These are phyloP conservation scores for Frieseomelitta varia DNA, from an alignment of 1,140 invertebrate genomes.

Conservation along the genomic window DNA sequence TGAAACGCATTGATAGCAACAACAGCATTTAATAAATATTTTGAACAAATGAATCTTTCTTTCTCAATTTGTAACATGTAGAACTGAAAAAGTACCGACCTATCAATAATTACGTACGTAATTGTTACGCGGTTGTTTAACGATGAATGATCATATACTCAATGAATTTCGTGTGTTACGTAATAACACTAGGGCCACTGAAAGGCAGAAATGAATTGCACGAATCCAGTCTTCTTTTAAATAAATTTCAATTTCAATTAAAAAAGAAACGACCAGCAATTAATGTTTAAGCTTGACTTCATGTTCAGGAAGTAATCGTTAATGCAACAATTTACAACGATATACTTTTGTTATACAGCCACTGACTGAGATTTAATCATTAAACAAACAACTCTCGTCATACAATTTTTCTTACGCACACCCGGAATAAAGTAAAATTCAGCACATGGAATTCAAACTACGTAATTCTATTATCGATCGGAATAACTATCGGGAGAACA, in stretches of 20 bases:
- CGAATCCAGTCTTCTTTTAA: too few relatives aligned
- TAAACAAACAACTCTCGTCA: not conserved
- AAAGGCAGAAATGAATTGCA: not conserved
- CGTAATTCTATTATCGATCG: not conserved
- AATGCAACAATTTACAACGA: not conserved
- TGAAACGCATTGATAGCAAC: not conserved
- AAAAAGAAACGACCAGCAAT: too few relatives aligned
- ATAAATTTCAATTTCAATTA: too few relatives aligned
- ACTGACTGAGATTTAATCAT: too few relatives aligned
- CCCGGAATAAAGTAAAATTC: not conserved
- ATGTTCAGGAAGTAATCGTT: conserved; percentile 18
- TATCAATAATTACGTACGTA: not conserved
- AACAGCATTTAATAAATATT: not conserved
- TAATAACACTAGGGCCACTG: not conserved
- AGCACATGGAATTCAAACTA: not conserved
- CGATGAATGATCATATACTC: not conserved
- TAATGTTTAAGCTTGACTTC: too few relatives aligned
- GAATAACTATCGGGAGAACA: not conserved
- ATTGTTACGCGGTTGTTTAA: not conserved
- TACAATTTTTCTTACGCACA: not conserved
- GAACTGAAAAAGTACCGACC: not conserved
- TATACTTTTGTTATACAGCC: not conserved
- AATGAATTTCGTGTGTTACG: not conserved
- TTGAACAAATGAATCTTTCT: not conserved
- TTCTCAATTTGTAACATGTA: too few relatives aligned